A percentile compares a stretch with the other conserved stretches of the same genome.
phyloP scores from a whole-genome alignment of 1,140 invertebrate species.

The Myzus persicae region DNA sequence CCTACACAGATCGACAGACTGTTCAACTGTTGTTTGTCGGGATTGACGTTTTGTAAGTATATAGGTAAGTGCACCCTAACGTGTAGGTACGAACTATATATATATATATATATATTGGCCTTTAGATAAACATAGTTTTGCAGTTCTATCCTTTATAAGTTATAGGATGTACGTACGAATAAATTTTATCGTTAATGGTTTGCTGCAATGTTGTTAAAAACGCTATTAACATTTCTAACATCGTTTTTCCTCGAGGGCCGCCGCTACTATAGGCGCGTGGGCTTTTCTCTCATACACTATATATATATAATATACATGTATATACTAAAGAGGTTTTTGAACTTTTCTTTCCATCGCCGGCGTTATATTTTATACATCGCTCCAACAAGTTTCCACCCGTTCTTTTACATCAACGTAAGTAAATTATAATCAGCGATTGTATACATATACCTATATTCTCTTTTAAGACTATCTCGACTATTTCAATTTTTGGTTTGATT shows the following conservation, averaged over 20 bases:
- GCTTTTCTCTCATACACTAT: slow-evolving; percentile 23
- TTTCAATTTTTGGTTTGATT: neutral
- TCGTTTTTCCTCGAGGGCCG: neutral
- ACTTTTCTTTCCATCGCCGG: neutral
- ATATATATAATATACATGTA: neutral
- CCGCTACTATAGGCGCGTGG: slow-evolving; percentile 25
- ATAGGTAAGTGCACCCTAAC: neutral
- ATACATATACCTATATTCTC: neutral
- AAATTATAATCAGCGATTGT: neutral
- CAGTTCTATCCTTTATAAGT: neutral
- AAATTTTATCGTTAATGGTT: slow-evolving; percentile 45
- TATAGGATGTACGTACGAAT: neutral
- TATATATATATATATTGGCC: neutral
- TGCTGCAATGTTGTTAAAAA: slow-evolving; percentile 23
- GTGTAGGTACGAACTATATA: neutral
- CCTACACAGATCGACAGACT: neutral
- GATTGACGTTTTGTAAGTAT: neutral
- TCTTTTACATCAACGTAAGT: neutral
- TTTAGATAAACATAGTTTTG: neutral
- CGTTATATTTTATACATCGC: slow-evolving; percentile 14
- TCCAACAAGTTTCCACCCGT: neutral
- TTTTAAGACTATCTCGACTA: neutral
- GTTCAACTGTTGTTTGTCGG: neutral
- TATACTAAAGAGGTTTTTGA: slow-evolving; percentile 28
- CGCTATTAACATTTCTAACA: neutral